phyloP scores from a whole-genome alignment of 2,797 vertebrate species.

The Hypotaenidia okinawae region DNA sequence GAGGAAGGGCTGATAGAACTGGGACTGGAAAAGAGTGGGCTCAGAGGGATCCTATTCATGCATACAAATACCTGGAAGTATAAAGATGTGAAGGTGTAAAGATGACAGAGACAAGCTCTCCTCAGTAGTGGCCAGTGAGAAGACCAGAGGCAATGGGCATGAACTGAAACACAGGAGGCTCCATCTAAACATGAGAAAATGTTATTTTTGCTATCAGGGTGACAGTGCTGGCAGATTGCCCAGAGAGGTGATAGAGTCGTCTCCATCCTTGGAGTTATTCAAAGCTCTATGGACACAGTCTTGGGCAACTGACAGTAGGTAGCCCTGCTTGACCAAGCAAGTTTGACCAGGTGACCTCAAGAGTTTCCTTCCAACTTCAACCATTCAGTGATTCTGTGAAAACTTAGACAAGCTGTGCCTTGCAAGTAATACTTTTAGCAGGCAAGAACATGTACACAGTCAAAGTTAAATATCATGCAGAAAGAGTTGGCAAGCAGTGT shows the following conservation, averaged over 20 bases:
- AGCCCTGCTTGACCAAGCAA: background rate
- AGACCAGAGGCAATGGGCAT: background rate
- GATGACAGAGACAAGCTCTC: background rate
- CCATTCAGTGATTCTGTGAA: background rate
- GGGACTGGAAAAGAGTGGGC: background rate
- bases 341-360: background rate
- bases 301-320: background rate
- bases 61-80: background rate
- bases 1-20: background rate
- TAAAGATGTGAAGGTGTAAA: background rate
- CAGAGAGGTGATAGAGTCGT: background rate
- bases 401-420: background rate
- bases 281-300: background rate
- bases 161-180: background rate
- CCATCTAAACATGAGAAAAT: background rate
- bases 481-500: background rate
- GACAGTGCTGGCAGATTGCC: background rate
- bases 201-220: background rate
- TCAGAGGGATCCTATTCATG: background rate
- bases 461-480: background rate
- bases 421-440: background rate
- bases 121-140: background rate
- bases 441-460: background rate
- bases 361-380: background rate
- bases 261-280: background rate